phyloP scores from a whole-genome alignment of 2,113 vertebrate genomes.

The Rhea americana region DNA sequence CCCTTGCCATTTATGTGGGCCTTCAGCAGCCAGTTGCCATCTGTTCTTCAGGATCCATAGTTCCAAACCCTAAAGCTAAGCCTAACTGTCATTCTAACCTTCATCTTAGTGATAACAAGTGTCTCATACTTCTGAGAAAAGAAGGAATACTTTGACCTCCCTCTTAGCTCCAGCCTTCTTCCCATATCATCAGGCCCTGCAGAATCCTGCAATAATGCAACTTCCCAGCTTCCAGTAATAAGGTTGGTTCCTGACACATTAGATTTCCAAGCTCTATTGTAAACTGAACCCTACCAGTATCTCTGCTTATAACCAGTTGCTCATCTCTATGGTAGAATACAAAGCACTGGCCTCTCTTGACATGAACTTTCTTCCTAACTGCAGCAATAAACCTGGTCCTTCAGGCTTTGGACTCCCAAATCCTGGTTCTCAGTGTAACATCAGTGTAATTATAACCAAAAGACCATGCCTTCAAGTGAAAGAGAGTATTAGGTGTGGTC shows the following conservation, averaged over 20 bases:
- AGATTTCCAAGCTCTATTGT: neutral
- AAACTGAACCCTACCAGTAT: neutral
- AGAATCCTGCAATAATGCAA: neutral
- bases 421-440: neutral
- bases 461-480: neutral
- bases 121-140: neutral
- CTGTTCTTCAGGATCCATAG: neutral
- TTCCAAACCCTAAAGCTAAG: neutral
- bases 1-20: neutral
- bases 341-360: neutral
- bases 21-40: neutral
- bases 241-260: neutral
- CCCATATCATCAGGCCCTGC: neutral
- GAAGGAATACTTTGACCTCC: neutral
- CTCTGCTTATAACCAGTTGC: neutral
- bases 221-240: neutral
- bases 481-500: neutral
- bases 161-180: neutral
- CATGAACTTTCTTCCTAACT: neutral
- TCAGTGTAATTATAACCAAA: neutral
- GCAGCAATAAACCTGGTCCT: neutral
- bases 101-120: neutral
- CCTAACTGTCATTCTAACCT: neutral
- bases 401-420: neutral
- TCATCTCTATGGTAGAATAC: neutral